phyloP scores from a whole-genome alignment of 2,888 invertebrate genomes.

The Mesorhabditis spiculigera region DNA sequence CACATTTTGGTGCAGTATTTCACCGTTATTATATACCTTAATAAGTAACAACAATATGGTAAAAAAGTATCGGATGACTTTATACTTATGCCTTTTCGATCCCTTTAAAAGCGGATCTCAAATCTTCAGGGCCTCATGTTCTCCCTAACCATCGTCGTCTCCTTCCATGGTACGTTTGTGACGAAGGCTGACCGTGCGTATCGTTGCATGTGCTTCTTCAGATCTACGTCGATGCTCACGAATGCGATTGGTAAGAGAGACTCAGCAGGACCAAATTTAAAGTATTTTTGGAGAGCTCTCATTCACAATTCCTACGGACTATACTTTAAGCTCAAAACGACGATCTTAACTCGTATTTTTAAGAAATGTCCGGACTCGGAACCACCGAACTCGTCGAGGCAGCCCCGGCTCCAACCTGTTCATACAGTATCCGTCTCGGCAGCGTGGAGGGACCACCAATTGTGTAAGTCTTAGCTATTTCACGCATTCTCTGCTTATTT shows the following conservation, averaged over 20 bases:
- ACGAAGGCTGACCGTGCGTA: conserved; percentile 44
- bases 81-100: neutral
- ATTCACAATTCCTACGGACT: too few relatives aligned
- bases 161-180: conserved; percentile 54
- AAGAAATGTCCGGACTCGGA: conserved; percentile 15
- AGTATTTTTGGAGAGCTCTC: too few relatives aligned
- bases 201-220: conserved; percentile 56
- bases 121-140: conserved; percentile 44
- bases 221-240: conserved; percentile 47
- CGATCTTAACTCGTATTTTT: conserved; percentile 24
- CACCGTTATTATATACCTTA: too few relatives aligned
- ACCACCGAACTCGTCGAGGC: conserved; percentile 45
- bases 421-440: conserved; percentile 40
- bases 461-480: conserved; percentile 19
- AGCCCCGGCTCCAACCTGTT: conserved; percentile 43
- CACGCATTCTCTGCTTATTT: neutral
- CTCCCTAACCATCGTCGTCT: conserved; percentile 52
- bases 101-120: neutral
- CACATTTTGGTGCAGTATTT: too few relatives aligned
- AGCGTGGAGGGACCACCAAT: conserved; percentile 43
- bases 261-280: neutral
- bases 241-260: conserved; percentile 32
- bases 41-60: too few relatives aligned
- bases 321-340: conserved; percentile 28
- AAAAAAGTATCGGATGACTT: too few relatives aligned